phyloP scores from a whole-genome alignment of 2,113 vertebrate genomes.

The Lates calcarifer region DNA sequence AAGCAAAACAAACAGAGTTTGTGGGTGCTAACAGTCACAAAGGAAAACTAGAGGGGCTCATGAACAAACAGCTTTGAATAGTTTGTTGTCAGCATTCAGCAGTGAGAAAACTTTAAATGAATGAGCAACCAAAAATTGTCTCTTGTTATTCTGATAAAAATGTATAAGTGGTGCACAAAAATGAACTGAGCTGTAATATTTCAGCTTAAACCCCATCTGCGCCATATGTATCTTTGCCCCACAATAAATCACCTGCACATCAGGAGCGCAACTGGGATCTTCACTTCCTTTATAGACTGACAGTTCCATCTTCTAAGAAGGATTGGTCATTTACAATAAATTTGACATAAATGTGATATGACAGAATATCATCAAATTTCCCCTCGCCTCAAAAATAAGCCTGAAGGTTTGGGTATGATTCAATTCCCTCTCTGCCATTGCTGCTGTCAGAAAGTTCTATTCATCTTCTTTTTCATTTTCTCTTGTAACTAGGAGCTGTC shows the following conservation, averaged over 20 bases:
- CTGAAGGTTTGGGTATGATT: constrained; percentile 71
- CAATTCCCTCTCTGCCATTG: constrained; percentile 70
- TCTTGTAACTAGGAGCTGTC: constrained; percentile 74
- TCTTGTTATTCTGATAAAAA: constrained; percentile 20
- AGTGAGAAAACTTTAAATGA: constrained; percentile 4
- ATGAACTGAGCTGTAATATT: constrained; percentile 12
- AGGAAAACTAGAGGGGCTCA: background rate
- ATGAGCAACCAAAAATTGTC: background rate
- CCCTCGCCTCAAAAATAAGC: constrained; percentile 58
- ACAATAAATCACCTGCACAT: constrained; percentile 48
- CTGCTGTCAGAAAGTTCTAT: constrained; percentile 73
- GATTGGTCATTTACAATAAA: constrained; percentile 68
- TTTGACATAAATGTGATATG: constrained; percentile 70
- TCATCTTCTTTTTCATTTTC: constrained; percentile 80
- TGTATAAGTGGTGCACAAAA: constrained; percentile 15
- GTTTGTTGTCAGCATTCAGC: constrained; percentile 10
- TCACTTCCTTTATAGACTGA: constrained; percentile 36
- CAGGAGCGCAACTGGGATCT: constrained; percentile 14
- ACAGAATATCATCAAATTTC: constrained; percentile 75
- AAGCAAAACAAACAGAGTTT: constrained; percentile 23
- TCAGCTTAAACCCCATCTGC: constrained; percentile 8
- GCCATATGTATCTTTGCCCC: background rate
- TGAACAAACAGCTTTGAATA: constrained; percentile 11
- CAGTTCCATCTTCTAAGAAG: constrained; percentile 56
- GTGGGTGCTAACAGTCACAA: constrained; percentile 9